Conservation (phyloP, 2,888 invertebrate species). For the Erpobdella octoculata region DNA sequence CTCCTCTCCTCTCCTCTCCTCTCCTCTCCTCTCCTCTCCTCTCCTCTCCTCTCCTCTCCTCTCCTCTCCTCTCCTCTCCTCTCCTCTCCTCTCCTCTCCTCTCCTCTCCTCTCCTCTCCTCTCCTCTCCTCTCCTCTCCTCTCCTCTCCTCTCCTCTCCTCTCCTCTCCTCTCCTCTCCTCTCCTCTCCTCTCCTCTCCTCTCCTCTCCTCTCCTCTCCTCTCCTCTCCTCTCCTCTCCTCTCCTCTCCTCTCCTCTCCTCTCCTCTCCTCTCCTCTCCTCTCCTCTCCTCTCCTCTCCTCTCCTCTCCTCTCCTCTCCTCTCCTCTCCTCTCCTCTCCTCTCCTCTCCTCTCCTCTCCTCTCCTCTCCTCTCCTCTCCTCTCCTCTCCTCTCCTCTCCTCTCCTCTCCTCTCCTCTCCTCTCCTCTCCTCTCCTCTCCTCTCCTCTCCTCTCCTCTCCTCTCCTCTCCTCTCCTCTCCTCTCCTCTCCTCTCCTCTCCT, state of each 20-base stretch:
- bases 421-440: not conserved
- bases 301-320: too few relatives aligned
- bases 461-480: not conserved
- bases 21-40: slow-evolving; percentile 13
- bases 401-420: not conserved
- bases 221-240: not conserved
- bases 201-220: slow-evolving; percentile 13
- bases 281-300: too few relatives aligned
- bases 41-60: slow-evolving; percentile 13
- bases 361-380: too few relatives aligned
- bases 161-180: slow-evolving; percentile 13
- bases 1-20: slow-evolving; percentile 10
- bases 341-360: too few relatives aligned
- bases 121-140: slow-evolving; percentile 13
- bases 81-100: slow-evolving; percentile 13
- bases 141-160: slow-evolving; percentile 10
- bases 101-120: slow-evolving; percentile 13
- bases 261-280: too few relatives aligned
- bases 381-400: not conserved
- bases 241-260: too few relatives aligned
- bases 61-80: slow-evolving; percentile 13
- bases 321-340: too few relatives aligned
- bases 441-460: not conserved
- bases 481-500: not conserved
- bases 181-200: slow-evolving; percentile 13